A percentile compares a stretch with the other conserved stretches of the same genome.
Evolutionary conservation across 1,140 invertebrate genomes (phyloP).

Genomic region (Hycleus phaleratus): DNA sequence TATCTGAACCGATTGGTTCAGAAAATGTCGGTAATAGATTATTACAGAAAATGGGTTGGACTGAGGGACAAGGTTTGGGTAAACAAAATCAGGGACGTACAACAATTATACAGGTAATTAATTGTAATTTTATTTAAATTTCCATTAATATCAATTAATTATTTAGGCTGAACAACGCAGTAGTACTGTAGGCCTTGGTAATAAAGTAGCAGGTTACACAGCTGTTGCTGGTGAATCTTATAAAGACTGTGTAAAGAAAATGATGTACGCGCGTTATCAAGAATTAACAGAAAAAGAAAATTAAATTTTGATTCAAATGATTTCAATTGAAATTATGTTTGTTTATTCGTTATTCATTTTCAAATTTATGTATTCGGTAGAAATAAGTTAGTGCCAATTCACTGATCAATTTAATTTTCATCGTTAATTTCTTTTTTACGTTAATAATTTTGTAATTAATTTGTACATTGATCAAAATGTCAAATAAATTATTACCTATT

Average conservation of each 20-base stretch:
- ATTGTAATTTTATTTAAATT: background rate
- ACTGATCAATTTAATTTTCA: background rate
- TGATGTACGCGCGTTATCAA: slow-evolving; percentile 78
- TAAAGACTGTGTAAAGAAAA: slow-evolving; percentile 85
- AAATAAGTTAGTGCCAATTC: background rate
- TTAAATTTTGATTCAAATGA: background rate
- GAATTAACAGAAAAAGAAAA: slow-evolving; percentile 55
- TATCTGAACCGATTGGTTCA: slow-evolving; percentile 60
- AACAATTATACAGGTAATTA: slow-evolving; percentile 73
- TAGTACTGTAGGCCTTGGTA: slow-evolving; percentile 65
- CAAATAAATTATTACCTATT: slow-evolving; percentile 11
- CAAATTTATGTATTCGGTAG: background rate
- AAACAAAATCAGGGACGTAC: slow-evolving; percentile 89
- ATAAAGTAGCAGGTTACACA: slow-evolving; percentile 63
- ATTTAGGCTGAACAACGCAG: slow-evolving; percentile 53
- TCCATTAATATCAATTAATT: slow-evolving; percentile 6
- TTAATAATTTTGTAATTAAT: slow-evolving; percentile 3
- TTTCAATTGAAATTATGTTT: too few relatives aligned
- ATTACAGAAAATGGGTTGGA: slow-evolving; percentile 98
- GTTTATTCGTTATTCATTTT: background rate
- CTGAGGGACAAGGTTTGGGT: slow-evolving; percentile 89
- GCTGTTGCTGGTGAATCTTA: slow-evolving; percentile 77
- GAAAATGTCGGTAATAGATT: slow-evolving; percentile 89
- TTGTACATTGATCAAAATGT: slow-evolving; percentile 1
- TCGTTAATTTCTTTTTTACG: background rate